phyloP scores from a whole-genome alignment of 1,140 invertebrate genomes.

The Apis dorsata region DNA sequence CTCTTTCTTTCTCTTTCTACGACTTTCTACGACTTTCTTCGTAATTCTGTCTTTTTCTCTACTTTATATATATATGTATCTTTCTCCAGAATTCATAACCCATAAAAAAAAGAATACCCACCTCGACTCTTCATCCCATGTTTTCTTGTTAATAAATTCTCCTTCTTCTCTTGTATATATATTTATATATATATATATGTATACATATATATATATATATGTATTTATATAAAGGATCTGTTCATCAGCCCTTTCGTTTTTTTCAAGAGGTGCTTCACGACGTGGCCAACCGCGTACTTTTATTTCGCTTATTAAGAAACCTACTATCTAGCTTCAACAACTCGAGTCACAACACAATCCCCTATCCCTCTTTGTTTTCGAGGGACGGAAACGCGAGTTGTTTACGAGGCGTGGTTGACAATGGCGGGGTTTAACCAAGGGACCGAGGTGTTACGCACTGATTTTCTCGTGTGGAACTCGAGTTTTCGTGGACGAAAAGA shows the following conservation, averaged over 20 bases:
- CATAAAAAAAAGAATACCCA: too few relatives aligned
- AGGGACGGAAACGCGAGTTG: background rate
- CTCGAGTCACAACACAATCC: background rate
- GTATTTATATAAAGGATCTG: conserved; percentile 36
- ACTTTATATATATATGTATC: too few relatives aligned
- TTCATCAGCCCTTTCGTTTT: conserved; percentile 54
- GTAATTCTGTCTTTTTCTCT: too few relatives aligned
- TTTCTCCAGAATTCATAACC: too few relatives aligned
- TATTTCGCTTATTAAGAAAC: conserved; percentile 19
- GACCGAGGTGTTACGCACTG: background rate
- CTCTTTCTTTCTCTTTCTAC: background rate
- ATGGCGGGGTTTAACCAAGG: background rate
- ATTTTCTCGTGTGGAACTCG: background rate
- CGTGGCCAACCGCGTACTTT: conserved; percentile 34
- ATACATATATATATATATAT: background rate
- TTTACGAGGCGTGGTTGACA: background rate
- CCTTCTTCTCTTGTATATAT: background rate
- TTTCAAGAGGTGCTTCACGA: conserved; percentile 51
- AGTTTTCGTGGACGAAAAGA: too few relatives aligned
- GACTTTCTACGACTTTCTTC: background rate
- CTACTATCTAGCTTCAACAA: too few relatives aligned
- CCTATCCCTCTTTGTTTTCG: background rate
- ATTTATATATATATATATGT: background rate
- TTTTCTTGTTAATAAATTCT: too few relatives aligned
- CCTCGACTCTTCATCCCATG: too few relatives aligned